These are phyloP conservation scores for Athrips mouffetella DNA, from an alignment of 2,888 invertebrate species.

Conservation along the genomic window DNA sequence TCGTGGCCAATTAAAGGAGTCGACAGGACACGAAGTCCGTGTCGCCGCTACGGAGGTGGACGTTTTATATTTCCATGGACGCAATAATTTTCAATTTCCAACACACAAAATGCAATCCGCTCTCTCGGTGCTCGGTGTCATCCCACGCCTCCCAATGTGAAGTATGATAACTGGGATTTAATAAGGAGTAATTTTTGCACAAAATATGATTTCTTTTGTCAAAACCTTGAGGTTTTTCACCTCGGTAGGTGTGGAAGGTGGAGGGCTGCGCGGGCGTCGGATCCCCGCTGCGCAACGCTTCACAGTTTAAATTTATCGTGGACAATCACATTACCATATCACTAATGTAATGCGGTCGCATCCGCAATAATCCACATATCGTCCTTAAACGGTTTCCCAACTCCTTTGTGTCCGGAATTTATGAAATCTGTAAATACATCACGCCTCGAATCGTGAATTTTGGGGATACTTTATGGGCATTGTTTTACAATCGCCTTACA, in stretches of 20 bases:
- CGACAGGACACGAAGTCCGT: conserved; percentile 57
- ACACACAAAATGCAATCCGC: conserved; percentile 40
- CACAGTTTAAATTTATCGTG: conserved; percentile 69
- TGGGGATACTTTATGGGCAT: conserved; percentile 55
- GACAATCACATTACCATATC: conserved; percentile 78
- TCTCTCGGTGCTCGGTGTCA: conserved; percentile 37
- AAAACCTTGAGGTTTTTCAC: conserved; percentile 65
- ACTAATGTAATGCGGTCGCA: conserved; percentile 71
- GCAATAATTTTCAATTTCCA: conserved; percentile 60
- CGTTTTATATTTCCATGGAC: conserved; percentile 46
- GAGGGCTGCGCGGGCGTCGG: conserved; percentile 54
- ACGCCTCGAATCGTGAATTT: conserved; percentile 51
- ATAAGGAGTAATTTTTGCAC: conserved; percentile 25
- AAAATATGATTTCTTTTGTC: conserved; percentile 52
- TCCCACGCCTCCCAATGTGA: conserved; percentile 35
- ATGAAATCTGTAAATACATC: conserved; percentile 66
- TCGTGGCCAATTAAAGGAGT: conserved; percentile 59
- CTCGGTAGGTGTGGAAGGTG: conserved; percentile 40
- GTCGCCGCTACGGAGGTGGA: conserved; percentile 46
- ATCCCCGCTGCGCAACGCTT: conserved; percentile 59
- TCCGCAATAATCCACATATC: conserved; percentile 64
- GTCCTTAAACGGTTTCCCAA: conserved; percentile 72
- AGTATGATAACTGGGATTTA: conserved; percentile 25
- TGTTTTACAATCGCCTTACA: conserved; percentile 57
- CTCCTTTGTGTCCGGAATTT: conserved; percentile 72